A percentile compares a stretch with the other conserved stretches of the same genome.
phyloP scores from a whole-genome alignment of 2,888 invertebrate genomes.

The Mylabris sibirica region DNA sequence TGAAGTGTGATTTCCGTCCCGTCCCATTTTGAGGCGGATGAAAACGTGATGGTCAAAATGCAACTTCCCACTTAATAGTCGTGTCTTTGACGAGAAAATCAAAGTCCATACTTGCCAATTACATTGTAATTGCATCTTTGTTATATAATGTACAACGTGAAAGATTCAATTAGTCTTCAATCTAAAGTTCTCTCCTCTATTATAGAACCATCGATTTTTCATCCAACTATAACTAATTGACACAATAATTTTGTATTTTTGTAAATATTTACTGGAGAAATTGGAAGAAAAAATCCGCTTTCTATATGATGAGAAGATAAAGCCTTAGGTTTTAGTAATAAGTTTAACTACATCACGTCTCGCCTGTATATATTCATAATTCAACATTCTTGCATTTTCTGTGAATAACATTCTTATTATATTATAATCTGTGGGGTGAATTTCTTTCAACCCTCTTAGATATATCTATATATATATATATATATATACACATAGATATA shows the following conservation, averaged over 20 bases:
- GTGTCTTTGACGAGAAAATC: background rate
- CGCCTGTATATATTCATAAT: conserved; percentile 42
- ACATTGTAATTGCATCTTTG: conserved; percentile 8
- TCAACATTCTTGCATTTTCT: conserved; percentile 43
- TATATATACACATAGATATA: background rate
- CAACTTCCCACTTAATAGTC: conserved; percentile 10
- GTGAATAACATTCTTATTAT: conserved; percentile 45
- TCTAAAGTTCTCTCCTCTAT: background rate
- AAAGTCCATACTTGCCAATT: conserved; percentile 4
- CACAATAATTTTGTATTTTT: too few species aligned
- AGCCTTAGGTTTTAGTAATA: conserved; percentile 36
- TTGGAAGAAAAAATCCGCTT: conserved; percentile 15
- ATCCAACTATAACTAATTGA: too few species aligned
- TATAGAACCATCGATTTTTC: too few species aligned
- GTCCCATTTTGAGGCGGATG: background rate
- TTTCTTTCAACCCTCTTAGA: conserved; percentile 28
- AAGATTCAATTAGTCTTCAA: conserved; percentile 5
- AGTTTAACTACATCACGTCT: conserved; percentile 43
- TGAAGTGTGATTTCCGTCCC: conserved; percentile 20
- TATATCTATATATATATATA: conserved; percentile 1
- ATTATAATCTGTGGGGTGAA: conserved; percentile 41
- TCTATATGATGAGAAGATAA: conserved; percentile 31
- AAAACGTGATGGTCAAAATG: conserved; percentile 8
- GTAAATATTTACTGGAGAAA: background rate
- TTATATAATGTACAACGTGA: background rate